Base-by-base conservation (phyloP, 2,113 vertebrate species). In the Dryoscopus gambensis region DNA sequence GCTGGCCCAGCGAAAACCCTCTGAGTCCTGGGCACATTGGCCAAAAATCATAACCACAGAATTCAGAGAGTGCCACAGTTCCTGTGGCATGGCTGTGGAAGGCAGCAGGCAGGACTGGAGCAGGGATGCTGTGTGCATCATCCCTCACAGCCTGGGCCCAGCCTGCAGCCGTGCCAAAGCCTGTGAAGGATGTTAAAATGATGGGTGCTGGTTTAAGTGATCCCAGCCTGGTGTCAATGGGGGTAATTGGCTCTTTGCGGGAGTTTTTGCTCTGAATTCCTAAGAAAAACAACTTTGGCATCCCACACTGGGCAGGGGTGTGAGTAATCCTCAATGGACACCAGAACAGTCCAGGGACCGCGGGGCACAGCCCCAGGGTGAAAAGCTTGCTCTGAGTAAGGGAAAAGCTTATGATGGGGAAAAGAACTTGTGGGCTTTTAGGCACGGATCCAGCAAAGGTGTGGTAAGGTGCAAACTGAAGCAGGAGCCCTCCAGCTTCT, bases 71-170 rank as follows among this genome's bases (percentile, higher is more conserved):
- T 11, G 15, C 50, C 4, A 2, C 6, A 13, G 24, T 44, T 55
- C 24, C 68, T 15, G 4, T 12, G 67, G 3, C 1, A 1, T 0
- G 5, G 40, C 57, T 52, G 52, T 5, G 7, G 78, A 30, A 49
- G 50, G 71, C 9, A 4, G 40, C 31, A 69, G 55, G 60, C 7
- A 4, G 30, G 27, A 10, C 0, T 1, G 15, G 68, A 76, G 79
- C 68, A 31, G 52, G 56, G 19, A 18, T 28, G 37, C 10, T 6
- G 11, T 16, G 18, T 33, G 18, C 62, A 14, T 17, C 78, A 42
- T 49, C 17, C 39, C 50, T 59, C 20, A 3, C 8, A 42, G 50
- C 46, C 37, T 64, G 28, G 46, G 30, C 6, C 67, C 13, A 20
- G 49, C 24, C 50, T 5, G 6, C 14, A 16, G 68, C 7, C 6